Evolutionary conservation across 1,140 invertebrate genomes (phyloP), one percentile per base, ranked within the genome.

Genomic region (Helicoverpa armigera): DNA sequence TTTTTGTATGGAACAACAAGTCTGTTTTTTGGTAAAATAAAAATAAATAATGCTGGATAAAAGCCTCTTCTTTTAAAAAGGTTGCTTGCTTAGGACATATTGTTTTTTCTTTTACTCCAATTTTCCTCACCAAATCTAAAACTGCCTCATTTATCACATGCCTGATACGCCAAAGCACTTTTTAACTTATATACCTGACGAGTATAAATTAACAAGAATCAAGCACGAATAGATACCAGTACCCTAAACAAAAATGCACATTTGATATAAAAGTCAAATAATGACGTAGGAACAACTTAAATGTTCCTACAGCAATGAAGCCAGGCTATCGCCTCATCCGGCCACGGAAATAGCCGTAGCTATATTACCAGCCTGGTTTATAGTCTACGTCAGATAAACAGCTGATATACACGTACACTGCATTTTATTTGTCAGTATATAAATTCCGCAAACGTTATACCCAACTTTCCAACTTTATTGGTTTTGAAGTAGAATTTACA

Each of bases 371-470:
- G 23, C 2, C 60, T 43, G 31, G 31, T 65, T 65, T 65, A 65
- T 65, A 23, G 31, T 14, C 35, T 2, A 43, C 61, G 31, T 65
- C 61, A 43, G 31, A 35, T 65, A 65, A 65, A 65, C 61, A 65
- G 61, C 61, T 65, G 61, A 65, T 65, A 16, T 63, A 63, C 14
- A 35, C 31, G 13, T 61, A n/a, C 1, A 65, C 35, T 65, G 4
- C 31, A 43, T 43, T 65, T 13, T 61, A 61, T 16, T 3, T 65
- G 43, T 65, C 43, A 43, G 61, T 65, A 43, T 65, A 65, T 43
- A 65, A 31, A 61, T 14, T 63, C 7, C 29, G 23, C 31, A 35
- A 56, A 63, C 29, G 5, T 63, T 35, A n/a, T 35, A 2, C n/a
- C n/a, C n/a, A n/a, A n/a, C n/a, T n/a, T n/a, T n/a, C n/a, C 31